These are phyloP conservation scores for Poeciliopsis prolifica DNA, from an alignment of 2,113 vertebrate genomes.

Conservation along the genomic window DNA sequence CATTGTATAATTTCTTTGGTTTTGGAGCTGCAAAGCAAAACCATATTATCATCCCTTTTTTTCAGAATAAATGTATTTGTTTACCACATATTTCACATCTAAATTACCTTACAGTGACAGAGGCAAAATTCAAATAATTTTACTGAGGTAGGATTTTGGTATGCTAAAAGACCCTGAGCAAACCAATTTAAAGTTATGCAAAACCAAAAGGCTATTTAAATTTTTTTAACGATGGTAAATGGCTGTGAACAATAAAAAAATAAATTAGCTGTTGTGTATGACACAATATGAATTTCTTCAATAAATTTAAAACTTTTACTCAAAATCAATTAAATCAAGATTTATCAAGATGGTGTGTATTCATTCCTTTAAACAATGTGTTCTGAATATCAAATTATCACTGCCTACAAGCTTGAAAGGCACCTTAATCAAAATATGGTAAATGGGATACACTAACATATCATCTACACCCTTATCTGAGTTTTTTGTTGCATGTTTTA, in stretches of 20 bases:
- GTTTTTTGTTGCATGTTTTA: background rate
- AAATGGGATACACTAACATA: background rate
- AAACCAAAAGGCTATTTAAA: slow-evolving; percentile 16
- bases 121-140: slow-evolving; percentile 37
- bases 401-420: slow-evolving; percentile 19
- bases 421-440: background rate
- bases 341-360: slow-evolving; percentile 2
- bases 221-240: background rate
- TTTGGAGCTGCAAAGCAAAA: background rate
- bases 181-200: slow-evolving; percentile 20
- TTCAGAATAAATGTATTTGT: background rate
- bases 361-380: slow-evolving; percentile 1
- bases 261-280: background rate
- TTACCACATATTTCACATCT: slow-evolving; percentile 13
- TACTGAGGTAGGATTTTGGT: slow-evolving; percentile 12
- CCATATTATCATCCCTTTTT: background rate
- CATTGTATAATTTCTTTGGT: background rate
- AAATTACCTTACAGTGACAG: slow-evolving; percentile 28
- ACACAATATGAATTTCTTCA: slow-evolving; percentile 13
- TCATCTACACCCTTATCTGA: background rate
- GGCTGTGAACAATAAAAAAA: slow-evolving; percentile 10
- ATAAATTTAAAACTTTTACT: slow-evolving; percentile 11
- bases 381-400: slow-evolving; percentile 22
- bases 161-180: slow-evolving; percentile 21
- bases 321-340: background rate